A percentile compares a stretch with the other conserved stretches of the same genome.
These are phyloP conservation scores for Tryphoninae sp. DNA, from an alignment of 2,888 invertebrate genomes.

Conservation along the genomic window DNA sequence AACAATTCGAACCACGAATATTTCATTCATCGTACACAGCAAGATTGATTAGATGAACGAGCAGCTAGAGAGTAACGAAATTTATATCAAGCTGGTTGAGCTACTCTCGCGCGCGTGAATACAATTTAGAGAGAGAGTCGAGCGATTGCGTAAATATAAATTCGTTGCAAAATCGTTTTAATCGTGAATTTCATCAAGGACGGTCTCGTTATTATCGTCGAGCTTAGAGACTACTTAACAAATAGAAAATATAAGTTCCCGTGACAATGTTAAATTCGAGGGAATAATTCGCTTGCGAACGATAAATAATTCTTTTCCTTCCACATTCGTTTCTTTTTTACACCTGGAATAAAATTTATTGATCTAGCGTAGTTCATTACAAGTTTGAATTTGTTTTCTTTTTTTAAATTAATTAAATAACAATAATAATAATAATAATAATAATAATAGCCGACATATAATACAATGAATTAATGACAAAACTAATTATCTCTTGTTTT, in stretches of 20 bases:
- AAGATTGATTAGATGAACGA: not conserved
- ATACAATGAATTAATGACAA: conserved; percentile 80
- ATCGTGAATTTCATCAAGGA: conserved; percentile 30
- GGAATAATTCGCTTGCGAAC: not conserved
- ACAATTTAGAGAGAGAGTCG: conserved; percentile 40
- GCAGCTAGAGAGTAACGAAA: not conserved
- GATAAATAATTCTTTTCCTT: not conserved
- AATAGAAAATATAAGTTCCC: no score
- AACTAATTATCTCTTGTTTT: conserved; percentile 77
- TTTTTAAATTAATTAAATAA: conserved; percentile 75
- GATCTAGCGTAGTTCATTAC: conserved; percentile 76
- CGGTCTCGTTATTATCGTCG: conserved; percentile 20
- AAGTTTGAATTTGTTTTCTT: conserved; percentile 73
- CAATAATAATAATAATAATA: conserved; percentile 73
- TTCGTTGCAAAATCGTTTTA: conserved; percentile 1
- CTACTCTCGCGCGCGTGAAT: conserved; percentile 23
- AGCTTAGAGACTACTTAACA: no score
- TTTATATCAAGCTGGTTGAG: not conserved
- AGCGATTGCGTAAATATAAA: conserved; percentile 29
- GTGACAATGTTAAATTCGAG: no score
- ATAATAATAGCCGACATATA: conserved; percentile 78
- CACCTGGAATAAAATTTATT: conserved; percentile 73
- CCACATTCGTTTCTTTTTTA: conserved; percentile 27
- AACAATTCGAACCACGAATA: not conserved
- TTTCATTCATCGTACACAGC: not conserved